Percentiles rank a stretch among this genome's conserved stretches.
phyloP scores from a whole-genome alignment of 2,113 vertebrate species.

The Galeopterus variegatus region DNA sequence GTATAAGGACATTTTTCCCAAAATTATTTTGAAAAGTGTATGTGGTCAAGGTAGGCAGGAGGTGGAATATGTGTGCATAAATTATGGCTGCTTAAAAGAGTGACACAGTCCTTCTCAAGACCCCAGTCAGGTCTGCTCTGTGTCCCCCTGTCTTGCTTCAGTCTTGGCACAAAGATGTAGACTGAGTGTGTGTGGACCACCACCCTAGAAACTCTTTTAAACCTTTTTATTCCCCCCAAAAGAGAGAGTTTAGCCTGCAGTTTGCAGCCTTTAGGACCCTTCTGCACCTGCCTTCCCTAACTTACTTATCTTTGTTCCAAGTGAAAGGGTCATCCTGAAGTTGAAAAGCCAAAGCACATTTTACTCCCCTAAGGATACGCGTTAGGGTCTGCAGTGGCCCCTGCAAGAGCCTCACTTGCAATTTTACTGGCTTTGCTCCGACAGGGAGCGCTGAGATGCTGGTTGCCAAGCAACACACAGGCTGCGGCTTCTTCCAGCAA shows the following conservation, averaged over 20 bases:
- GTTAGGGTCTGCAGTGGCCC: conserved; percentile 29
- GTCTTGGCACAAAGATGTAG: not conserved
- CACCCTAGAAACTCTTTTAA: not conserved
- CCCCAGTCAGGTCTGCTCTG: not conserved
- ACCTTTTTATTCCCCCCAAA: not conserved
- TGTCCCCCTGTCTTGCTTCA: not conserved
- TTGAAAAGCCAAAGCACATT: not conserved
- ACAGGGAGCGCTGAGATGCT: conserved; percentile 30
- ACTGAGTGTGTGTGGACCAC: not conserved
- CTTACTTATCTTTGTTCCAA: not conserved
- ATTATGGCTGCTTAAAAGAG: not conserved
- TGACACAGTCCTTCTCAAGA: not conserved
- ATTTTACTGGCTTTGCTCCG: conserved; percentile 53
- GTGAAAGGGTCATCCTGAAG: conserved; percentile 48
- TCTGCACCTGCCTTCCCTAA: not conserved
- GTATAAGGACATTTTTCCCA: not conserved
- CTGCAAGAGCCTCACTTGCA: not conserved
- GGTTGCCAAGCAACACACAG: conserved; percentile 47
- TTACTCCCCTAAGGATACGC: not conserved
- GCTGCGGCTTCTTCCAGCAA: conserved; percentile 39
- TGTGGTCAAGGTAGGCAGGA: not conserved
- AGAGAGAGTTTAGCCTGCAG: not conserved
- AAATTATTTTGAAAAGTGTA: not conserved
- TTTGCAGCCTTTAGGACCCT: not conserved
- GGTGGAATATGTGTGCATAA: not conserved